Conservation (phyloP, 2,797 vertebrate species). For the Nannoperca australis region DNA sequence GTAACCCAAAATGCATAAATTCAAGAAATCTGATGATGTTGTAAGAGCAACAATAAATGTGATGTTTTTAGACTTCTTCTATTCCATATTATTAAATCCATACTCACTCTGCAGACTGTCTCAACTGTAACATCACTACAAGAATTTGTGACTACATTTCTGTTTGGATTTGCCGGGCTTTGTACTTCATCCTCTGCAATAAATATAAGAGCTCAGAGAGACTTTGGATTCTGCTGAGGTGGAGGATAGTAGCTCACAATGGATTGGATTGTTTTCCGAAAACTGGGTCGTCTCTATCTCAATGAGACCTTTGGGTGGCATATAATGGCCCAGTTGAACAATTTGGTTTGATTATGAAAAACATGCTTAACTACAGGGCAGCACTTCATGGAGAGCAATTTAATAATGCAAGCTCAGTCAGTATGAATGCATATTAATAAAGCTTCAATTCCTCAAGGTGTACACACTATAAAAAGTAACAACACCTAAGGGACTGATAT, state of each 20-base stretch:
- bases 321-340: slow-evolving; percentile 14
- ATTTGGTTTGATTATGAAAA: slow-evolving; percentile 36
- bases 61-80: background rate
- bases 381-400: slow-evolving; percentile 37
- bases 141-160: background rate
- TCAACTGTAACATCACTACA: background rate
- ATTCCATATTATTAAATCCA: background rate
- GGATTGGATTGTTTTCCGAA: slow-evolving; percentile 1
- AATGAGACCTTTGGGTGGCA: slow-evolving; percentile 19
- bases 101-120: background rate
- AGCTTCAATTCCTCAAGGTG: slow-evolving; percentile 20
- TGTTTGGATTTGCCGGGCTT: background rate
- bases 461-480: slow-evolving; percentile 25
- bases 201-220: background rate
- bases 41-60: background rate
- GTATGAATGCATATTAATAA: slow-evolving; percentile 46
- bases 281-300: background rate
- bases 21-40: background rate
- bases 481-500: slow-evolving; percentile 13
- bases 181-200: background rate
- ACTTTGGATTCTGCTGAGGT: slow-evolving; percentile 8
- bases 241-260: background rate
- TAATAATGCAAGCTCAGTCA: slow-evolving; percentile 46
- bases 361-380: slow-evolving; percentile 7
- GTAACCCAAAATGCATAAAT: background rate